phyloP scores from a whole-genome alignment of 2,113 vertebrate genomes.

The Empidonax traillii region DNA sequence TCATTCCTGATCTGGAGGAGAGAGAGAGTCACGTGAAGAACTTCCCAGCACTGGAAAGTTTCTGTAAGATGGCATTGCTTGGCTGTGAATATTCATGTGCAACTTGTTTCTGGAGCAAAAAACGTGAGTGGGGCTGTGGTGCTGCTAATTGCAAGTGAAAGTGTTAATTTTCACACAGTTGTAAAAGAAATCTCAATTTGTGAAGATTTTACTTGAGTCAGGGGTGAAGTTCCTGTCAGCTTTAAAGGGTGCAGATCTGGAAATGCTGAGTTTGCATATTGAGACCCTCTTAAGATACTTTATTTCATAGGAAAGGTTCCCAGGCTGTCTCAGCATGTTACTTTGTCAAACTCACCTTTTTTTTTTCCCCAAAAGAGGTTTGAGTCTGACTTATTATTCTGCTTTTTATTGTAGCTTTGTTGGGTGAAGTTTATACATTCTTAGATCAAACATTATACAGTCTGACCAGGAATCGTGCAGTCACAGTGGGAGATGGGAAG shows the following conservation, averaged over 20 bases:
- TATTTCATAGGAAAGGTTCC: not conserved
- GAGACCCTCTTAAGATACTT: not conserved
- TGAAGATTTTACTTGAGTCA: not conserved
- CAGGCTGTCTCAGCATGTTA: not conserved
- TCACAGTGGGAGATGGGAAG: conserved; percentile 12
- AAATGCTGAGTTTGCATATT: not conserved
- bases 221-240: not conserved
- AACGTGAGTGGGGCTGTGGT: not conserved
- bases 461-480: not conserved
- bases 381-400: not conserved
- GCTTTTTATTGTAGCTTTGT: conserved; percentile 23
- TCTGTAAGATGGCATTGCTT: not conserved
- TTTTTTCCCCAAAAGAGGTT: not conserved
- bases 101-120: not conserved
- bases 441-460: not conserved
- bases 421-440: conserved; percentile 22
- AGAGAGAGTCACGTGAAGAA: not conserved
- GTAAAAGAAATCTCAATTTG: not conserved
- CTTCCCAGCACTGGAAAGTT: not conserved
- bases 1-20: not conserved
- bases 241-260: not conserved
- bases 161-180: conserved; percentile 31
- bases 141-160: conserved; percentile 17
- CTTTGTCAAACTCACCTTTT: conserved; percentile 1
- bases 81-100: conserved; percentile 38